Base-by-base conservation (phyloP, 2,113 vertebrate genomes). In the Megaptera novaeangliae region DNA sequence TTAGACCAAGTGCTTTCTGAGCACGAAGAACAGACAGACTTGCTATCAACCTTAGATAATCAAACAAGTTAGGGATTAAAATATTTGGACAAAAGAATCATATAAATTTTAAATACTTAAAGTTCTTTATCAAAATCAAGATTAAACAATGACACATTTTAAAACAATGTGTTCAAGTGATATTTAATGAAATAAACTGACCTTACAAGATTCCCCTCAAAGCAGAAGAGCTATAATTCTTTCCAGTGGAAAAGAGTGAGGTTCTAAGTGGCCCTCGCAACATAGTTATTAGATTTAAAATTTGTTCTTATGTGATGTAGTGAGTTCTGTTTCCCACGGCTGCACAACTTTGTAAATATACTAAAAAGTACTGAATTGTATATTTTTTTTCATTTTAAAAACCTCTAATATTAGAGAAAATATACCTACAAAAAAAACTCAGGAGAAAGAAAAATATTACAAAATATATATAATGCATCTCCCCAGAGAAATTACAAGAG, bases 41-140 rank as follows among this genome's bases (percentile, higher is more conserved):
- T 88, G 66, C 21, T 97, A 12, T 84, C 23, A 88, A 71, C 6
- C n/a, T 52, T 52, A 74, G 55, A 83, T 57, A 68, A 71, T 11
- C 46, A 82, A 84, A 95, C 55, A 69, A 71, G 52, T 68, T 68
- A 93, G 49, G 34, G n/a, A 93, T 81, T 81, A 21, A 93, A 52
- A 4, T 34, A 69, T 49, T 34, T 90, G 41, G 20, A 78, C 3
- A 68, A 69, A 57, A 96, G 74, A 81, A 96, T 1, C 57, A 89
- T 0, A 3, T 52, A 77, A 27, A 25, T 72, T 95, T 91, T 87
- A 90, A 74, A 96, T 31, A 85, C 31, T 91, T 96, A 71, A 69
- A 86, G 29, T 72, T 95, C 18, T 93, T 82, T 77, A 10, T 81
- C 29, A 92, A 95, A 94, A 84, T 92, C 63, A 96, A 87, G 46